Evolutionary conservation across 2,113 vertebrate species (phyloP), one percentile per base, ranked within the genome.

Genomic region (Erythrocebus patas): DNA sequence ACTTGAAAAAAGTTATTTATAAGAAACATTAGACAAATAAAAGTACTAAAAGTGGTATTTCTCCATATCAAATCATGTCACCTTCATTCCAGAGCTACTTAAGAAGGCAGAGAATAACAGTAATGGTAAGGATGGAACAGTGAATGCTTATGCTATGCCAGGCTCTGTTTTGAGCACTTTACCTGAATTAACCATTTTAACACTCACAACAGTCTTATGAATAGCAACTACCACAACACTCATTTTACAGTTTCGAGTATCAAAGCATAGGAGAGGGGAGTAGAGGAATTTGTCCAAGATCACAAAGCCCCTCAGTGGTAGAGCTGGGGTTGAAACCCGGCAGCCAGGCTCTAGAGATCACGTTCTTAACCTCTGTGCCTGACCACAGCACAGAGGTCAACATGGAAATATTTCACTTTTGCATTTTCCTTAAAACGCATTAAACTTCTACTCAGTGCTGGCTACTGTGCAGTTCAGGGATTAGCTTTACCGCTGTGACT

Each of bases 1-100:
- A 79, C 38, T 8, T 75, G 43, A 88, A 95, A 30, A 32, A 43
- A 93, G 25, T 23, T 32, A 90, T 81, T 55, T 72, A 43, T 84
- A 55, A 18, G 48, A 89, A 92, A 87, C 68, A 87, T 38, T 27
- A 50, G 55, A 64, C 38, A 79, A 57, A 59, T 18, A 72, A 82
- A 86, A 32, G 22, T 23, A 52, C 35, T 55, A 45, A 52, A 88
- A 64, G 5, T 45, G 40, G 52, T 66, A 45, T 52, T 79, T 75
- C 43, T 73, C 52, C 30, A 27, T 40, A 43, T 17, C 6, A 66
- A 78, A 86, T 35, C 1, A 25, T 2, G 13, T 20, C 18, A 22
- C 8, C 25, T 93, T 89, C 57, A 35, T 38, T 13, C 4, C 13
- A 18, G 23, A 95, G 64, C 57, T 27, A 40, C 22, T 78, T 68